phyloP scores from a whole-genome alignment of 2,888 invertebrate species.

The Ochropleura leucogaster region DNA sequence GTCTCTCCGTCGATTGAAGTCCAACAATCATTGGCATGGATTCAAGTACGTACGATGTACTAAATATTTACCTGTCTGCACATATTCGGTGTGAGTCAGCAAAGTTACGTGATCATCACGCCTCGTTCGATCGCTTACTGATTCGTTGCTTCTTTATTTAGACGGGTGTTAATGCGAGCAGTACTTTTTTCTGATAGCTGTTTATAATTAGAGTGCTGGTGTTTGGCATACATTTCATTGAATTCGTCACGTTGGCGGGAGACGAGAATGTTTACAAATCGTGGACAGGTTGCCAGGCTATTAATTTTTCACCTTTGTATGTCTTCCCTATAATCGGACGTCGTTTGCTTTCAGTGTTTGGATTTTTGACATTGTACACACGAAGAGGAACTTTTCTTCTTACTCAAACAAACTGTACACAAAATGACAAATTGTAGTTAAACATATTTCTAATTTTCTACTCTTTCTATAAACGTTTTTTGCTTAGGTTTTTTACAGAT shows the following conservation, averaged over 20 bases:
- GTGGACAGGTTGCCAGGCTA: conserved; percentile 70
- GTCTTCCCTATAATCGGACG: conserved; percentile 58
- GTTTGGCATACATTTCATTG: conserved; percentile 82
- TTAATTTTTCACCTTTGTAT: conserved; percentile 70
- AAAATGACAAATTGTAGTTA: conserved; percentile 42
- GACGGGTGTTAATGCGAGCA: conserved; percentile 72
- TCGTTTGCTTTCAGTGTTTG: conserved; percentile 43
- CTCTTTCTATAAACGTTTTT: conserved; percentile 13
- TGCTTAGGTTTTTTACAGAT: conserved; percentile 37
- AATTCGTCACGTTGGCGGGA: conserved; percentile 77
- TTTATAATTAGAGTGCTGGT: conserved; percentile 81
- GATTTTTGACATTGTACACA: conserved; percentile 47
- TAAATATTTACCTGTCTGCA: conserved; percentile 87
- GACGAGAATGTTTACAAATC: conserved; percentile 72
- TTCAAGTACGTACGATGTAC: conserved; percentile 86
- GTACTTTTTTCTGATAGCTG: conserved; percentile 76
- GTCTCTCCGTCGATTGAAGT: conserved; percentile 84
- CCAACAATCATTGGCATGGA: conserved; percentile 86
- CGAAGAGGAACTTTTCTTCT: conserved; percentile 13
- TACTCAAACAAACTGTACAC: neutral
- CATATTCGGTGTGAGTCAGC: conserved; percentile 78
- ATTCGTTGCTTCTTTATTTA: conserved; percentile 75
- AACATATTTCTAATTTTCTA: conserved; percentile 39
- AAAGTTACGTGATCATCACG: conserved; percentile 71
- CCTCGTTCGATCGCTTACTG: conserved; percentile 63